A percentile compares a stretch with the other conserved stretches of the same genome.
phyloP scores from a whole-genome alignment of 2,797 vertebrate genomes.

The Helostoma temminkii region DNA sequence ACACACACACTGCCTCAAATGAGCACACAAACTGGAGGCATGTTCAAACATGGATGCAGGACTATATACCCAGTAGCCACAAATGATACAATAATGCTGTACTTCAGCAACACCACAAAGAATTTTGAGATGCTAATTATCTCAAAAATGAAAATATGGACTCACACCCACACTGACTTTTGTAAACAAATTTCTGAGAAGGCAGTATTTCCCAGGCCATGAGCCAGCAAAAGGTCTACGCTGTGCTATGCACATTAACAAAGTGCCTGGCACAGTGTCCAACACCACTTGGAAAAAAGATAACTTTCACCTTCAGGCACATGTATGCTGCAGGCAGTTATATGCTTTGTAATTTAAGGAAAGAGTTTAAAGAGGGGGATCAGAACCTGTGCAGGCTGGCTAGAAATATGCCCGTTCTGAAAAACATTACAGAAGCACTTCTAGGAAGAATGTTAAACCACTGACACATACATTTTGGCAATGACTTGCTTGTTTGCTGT shows the following conservation, averaged over 20 bases:
- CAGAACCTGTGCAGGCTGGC: constrained; percentile 42
- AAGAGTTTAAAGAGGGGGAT: constrained; percentile 19
- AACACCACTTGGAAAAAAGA: constrained; percentile 32
- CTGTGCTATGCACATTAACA: constrained; percentile 38
- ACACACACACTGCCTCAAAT: constrained; percentile 66
- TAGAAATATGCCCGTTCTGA: constrained; percentile 10
- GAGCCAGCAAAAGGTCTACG: constrained; percentile 44
- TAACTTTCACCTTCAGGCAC: constrained; percentile 67
- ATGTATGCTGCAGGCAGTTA: constrained; percentile 58
- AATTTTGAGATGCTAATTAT: constrained; percentile 12
- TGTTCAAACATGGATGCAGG: constrained; percentile 63
- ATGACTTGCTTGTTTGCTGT: constrained; percentile 45
- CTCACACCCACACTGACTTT: constrained; percentile 36
- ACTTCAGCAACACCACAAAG: constrained; percentile 17
- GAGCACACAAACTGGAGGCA: constrained; percentile 65
- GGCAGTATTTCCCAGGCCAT: constrained; percentile 37
- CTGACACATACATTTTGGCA: constrained; percentile 29
- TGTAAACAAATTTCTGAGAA: constrained; percentile 39
- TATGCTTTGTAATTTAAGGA: constrained; percentile 53
- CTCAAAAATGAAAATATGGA: constrained; percentile 32
- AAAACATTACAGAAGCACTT: constrained; percentile 22
- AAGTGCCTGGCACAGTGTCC: constrained; percentile 54
- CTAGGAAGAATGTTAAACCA: background rate
- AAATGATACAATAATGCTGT: constrained; percentile 52
- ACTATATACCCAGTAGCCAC: constrained; percentile 49